A percentile compares a stretch with the other conserved stretches of the same genome.
Evolutionary conservation across 2,797 vertebrate genomes (phyloP).

Genomic region (Molossus alvarezi): DNA sequence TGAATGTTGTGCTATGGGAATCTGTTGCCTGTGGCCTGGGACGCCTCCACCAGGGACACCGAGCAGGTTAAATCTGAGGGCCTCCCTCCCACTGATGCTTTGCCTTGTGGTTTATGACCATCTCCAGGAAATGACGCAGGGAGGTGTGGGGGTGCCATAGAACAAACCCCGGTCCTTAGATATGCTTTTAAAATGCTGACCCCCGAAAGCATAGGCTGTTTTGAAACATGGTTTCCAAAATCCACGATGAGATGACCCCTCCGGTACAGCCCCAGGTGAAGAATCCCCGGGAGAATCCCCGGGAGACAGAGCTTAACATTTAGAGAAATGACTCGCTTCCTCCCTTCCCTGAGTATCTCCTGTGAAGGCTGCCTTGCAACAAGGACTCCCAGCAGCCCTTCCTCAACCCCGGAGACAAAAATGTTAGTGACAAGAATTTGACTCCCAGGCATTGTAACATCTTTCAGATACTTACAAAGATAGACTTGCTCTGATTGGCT

Average conservation of each 20-base stretch:
- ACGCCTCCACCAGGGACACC: not conserved
- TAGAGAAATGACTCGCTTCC: not conserved
- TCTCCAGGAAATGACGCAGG: not conserved
- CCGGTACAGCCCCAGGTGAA: not conserved
- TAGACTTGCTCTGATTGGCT: not conserved
- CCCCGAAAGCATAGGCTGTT: not conserved
- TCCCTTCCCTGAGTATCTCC: not conserved
- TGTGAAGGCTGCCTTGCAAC: constrained; percentile 30
- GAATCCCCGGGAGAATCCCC: not conserved
- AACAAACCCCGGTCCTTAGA: not conserved
- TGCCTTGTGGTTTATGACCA: not conserved
- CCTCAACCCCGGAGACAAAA: not conserved
- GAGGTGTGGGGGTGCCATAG: not conserved
- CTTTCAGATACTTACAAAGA: not conserved
- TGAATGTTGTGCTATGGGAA: not conserved
- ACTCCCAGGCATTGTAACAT: not conserved
- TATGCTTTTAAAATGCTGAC: not conserved
- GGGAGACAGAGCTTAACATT: not conserved
- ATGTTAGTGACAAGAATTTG: not conserved
- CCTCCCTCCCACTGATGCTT: not conserved
- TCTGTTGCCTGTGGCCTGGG: not conserved
- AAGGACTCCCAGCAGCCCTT: not conserved
- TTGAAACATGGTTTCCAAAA: not conserved
- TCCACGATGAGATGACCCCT: not conserved
- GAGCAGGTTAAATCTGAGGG: not conserved